phyloP scores from a whole-genome alignment of 2,113 vertebrate genomes.

The Fregata magnificens region DNA sequence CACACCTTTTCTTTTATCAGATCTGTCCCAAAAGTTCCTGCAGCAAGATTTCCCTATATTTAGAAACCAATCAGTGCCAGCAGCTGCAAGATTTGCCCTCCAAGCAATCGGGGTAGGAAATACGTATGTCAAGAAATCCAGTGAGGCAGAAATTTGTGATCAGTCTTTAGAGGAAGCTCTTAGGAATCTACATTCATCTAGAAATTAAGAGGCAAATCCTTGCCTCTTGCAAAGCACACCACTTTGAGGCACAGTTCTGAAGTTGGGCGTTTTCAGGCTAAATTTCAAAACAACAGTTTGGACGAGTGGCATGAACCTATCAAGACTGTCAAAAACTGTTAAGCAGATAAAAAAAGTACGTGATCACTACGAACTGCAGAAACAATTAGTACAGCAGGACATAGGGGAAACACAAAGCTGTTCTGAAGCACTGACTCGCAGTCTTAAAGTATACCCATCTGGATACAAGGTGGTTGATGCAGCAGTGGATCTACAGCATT shows the following conservation, averaged over 20 bases:
- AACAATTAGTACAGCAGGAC: not conserved
- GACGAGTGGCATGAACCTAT: not conserved
- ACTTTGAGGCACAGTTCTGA: not conserved
- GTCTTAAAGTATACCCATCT: not conserved
- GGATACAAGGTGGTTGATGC: too few relatives aligned
- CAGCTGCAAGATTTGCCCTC: slow-evolving; percentile 21
- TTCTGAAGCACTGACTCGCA: not conserved
- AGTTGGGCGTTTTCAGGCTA: not conserved
- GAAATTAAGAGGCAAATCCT: not conserved
- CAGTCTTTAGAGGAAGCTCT: not conserved
- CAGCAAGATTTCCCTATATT: slow-evolving; percentile 39
- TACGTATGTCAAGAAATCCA: not conserved
- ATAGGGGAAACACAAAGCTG: not conserved
- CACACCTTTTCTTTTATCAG: slow-evolving; percentile 24
- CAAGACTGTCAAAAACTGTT: not conserved
- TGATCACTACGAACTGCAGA: not conserved
- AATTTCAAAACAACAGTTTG: not conserved
- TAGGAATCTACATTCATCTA: not conserved
- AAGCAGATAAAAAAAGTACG: not conserved
- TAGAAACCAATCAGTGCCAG: slow-evolving; percentile 47
- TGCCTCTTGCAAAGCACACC: not conserved
- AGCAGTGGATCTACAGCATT: not conserved
- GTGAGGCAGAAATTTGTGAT: slow-evolving; percentile 21
- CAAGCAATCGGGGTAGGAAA: slow-evolving; percentile 19
- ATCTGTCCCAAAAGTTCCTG: not conserved